These are phyloP conservation scores for Drosophila antonietae DNA, from an alignment of 2,888 invertebrate species.

Conservation along the genomic window DNA sequence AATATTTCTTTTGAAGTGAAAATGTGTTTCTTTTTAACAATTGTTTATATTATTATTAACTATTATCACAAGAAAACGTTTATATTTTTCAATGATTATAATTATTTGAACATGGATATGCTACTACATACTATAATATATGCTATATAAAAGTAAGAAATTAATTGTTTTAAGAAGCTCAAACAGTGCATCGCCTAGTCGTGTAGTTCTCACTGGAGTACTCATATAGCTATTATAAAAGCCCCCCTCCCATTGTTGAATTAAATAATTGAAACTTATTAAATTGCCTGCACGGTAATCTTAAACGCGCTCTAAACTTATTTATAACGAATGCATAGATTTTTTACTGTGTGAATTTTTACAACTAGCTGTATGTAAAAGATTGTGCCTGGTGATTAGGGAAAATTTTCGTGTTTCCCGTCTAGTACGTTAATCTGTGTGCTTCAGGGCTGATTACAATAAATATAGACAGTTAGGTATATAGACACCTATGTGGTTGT, in stretches of 20 bases:
- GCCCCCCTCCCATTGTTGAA: background rate
- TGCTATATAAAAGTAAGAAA: background rate
- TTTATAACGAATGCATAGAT: slow-evolving; percentile 9
- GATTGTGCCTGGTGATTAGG: slow-evolving; percentile 30
- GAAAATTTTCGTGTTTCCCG: slow-evolving; percentile 15
- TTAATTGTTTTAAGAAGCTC: background rate
- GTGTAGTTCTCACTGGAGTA: too few species aligned
- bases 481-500: slow-evolving; percentile 23
- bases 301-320: slow-evolving; percentile 4
- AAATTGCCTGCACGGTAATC: slow-evolving; percentile 14
- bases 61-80: too few species aligned
- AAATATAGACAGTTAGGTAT: slow-evolving; percentile 20
- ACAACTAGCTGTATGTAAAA: slow-evolving; percentile 21
- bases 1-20: too few species aligned
- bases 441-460: slow-evolving; percentile 38
- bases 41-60: too few species aligned
- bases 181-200: background rate
- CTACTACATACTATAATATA: too few species aligned
- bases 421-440: slow-evolving; percentile 11
- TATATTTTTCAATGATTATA: too few species aligned
- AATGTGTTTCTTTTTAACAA: too few species aligned
- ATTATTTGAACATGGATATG: too few species aligned
- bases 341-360: slow-evolving; percentile 31
- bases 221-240: background rate
- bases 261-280: slow-evolving; percentile 9